Percentiles rank a stretch among this genome's conserved stretches.
Conservation (phyloP, 2,113 vertebrate species). For the Elaphurus davidianus region DNA sequence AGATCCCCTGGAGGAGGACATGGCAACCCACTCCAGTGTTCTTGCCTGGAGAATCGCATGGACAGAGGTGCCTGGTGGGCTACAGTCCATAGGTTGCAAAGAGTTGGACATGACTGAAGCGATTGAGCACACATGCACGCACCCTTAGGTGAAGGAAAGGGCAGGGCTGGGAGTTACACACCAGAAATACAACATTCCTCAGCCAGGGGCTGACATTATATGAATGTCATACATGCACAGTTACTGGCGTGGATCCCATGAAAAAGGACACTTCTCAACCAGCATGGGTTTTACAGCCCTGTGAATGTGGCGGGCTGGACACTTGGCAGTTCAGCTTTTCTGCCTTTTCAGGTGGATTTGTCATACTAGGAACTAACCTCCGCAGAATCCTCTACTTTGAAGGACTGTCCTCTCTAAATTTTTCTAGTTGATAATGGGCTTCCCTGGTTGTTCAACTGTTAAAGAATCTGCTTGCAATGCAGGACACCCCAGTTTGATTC, state of each 20-base stretch:
- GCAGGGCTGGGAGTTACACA: neutral
- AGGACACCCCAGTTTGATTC: neutral
- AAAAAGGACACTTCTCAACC: neutral
- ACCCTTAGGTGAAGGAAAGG: neutral
- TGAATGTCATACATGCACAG: neutral
- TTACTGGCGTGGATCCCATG: too few species aligned
- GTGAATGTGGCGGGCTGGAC: neutral
- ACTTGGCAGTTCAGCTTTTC: neutral
- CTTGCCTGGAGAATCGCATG: neutral
- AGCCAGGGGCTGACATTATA: neutral
- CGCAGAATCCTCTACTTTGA: neutral
- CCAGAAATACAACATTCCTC: neutral
- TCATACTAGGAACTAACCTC: neutral
- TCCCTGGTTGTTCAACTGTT: neutral
- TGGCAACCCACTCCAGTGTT: neutral
- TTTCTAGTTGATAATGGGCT: neutral
- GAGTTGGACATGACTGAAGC: neutral
- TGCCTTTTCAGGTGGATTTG: neutral
- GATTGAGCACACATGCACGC: rapidly evolving
- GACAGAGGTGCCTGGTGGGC: neutral
- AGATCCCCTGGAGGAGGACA: neutral
- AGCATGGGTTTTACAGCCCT: rapidly evolving
- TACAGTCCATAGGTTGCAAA: neutral
- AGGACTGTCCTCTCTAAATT: neutral
- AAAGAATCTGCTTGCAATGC: neutral